A percentile compares a stretch with the other conserved stretches of the same genome.
phyloP scores from a whole-genome alignment of 2,797 vertebrate species.

The Lepilemur septentrionalis region DNA sequence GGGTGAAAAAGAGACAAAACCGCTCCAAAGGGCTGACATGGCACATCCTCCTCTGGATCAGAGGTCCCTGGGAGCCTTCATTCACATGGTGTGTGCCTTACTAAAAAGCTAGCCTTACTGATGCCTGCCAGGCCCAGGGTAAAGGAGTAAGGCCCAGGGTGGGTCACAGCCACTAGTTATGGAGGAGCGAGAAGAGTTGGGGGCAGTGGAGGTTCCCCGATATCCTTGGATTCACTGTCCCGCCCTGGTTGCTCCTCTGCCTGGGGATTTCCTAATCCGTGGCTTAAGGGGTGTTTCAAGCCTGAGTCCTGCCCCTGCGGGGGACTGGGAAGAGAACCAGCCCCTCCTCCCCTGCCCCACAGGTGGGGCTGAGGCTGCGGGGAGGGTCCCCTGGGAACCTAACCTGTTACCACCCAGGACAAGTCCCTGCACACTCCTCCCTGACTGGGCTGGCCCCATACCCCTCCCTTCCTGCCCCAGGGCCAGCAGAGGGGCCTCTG shows the following conservation, averaged over 20 bases:
- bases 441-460: not conserved
- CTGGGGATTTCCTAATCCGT: not conserved
- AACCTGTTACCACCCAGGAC: not conserved
- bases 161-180: not conserved
- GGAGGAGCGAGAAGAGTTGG: not conserved
- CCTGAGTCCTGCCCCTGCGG: not conserved
- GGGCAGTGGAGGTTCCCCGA: not conserved
- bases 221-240: not conserved
- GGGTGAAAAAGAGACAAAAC: not conserved
- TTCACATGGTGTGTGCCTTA: rapidly evolving
- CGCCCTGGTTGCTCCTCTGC: not conserved
- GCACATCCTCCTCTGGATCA: no score
- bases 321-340: not conserved
- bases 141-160: not conserved
- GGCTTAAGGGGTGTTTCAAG: not conserved
- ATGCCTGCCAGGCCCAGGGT: not conserved
- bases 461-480: not conserved
- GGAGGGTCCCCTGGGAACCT: not conserved
- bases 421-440: not conserved
- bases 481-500: not conserved
- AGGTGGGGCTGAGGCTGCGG: not conserved
- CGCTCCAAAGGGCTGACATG: not conserved
- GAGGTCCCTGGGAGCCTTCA: not conserved
- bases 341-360: not conserved
- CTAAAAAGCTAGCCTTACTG: not conserved